Percentiles rank a stretch among this genome's conserved stretches.
These are phyloP conservation scores for Apolygus lucorum DNA, from an alignment of 1,140 invertebrate genomes.

Conservation along the genomic window DNA sequence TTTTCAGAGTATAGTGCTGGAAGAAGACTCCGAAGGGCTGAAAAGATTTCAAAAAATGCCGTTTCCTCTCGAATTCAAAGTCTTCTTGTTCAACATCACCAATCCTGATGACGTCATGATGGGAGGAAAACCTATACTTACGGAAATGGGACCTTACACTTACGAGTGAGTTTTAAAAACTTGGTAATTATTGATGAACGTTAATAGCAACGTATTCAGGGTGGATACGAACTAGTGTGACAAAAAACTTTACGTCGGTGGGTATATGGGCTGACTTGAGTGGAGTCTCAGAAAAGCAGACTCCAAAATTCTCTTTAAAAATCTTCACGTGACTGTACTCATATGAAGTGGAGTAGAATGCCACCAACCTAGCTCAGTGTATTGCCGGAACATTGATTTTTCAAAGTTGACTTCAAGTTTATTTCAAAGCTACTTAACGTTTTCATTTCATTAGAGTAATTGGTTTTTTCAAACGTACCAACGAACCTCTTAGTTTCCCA, in stretches of 20 bases:
- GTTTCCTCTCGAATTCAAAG: slow-evolving; percentile 44
- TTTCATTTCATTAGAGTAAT: too few species aligned
- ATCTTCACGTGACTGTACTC: neutral
- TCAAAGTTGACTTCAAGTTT: too few species aligned
- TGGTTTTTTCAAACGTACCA: too few species aligned
- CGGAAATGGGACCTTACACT: slow-evolving; percentile 45
- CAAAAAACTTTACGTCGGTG: neutral
- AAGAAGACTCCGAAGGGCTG: slow-evolving; percentile 12
- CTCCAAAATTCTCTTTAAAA: neutral
- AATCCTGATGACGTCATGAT: slow-evolving; percentile 48
- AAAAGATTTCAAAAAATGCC: slow-evolving; percentile 30
- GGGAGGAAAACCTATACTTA: slow-evolving; percentile 41
- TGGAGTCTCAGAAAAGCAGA: neutral
- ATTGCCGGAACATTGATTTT: too few species aligned
- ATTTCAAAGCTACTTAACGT: too few species aligned
- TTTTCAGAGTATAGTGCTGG: slow-evolving; percentile 22
- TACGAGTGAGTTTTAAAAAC: slow-evolving; percentile 15
- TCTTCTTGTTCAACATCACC: slow-evolving; percentile 56
- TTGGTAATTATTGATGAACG: neutral
- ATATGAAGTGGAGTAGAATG: too few species aligned
- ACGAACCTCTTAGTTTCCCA: too few species aligned
- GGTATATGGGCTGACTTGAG: neutral
- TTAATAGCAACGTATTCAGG: neutral
- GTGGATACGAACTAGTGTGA: neutral
- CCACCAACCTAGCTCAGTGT: too few species aligned